Percentiles rank a stretch among this genome's conserved stretches.
phyloP scores from a whole-genome alignment of 2,888 invertebrate species.

The Geophilus truncorum region DNA sequence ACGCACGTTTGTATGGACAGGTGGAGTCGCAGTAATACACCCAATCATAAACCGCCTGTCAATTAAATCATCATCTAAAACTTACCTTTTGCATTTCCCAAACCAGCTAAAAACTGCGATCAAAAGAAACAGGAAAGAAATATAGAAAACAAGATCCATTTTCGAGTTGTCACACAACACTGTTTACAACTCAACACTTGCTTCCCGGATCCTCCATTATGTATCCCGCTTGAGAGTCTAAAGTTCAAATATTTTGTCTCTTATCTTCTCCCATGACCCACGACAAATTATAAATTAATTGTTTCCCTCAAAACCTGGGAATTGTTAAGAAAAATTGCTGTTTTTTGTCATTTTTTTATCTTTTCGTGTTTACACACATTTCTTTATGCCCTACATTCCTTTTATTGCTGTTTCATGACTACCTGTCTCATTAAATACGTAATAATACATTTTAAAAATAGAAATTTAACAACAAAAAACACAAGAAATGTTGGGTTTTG shows the following conservation, averaged over 20 bases:
- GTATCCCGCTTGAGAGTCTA: background rate
- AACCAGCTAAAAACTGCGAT: background rate
- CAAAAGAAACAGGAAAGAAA: background rate
- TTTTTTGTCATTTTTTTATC: background rate
- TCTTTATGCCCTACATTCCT: background rate
- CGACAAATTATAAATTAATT: constrained; percentile 8
- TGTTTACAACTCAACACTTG: background rate
- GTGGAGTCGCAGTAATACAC: background rate
- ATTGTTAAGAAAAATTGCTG: too few relatives aligned
- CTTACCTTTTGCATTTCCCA: background rate
- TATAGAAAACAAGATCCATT: background rate
- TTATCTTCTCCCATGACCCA: background rate
- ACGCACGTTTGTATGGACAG: background rate
- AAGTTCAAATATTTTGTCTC: background rate
- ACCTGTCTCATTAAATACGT: too few relatives aligned
- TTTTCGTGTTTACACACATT: background rate
- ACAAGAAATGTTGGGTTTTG: too few relatives aligned
- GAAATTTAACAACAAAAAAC: background rate
- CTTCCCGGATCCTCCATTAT: background rate
- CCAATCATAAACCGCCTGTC: constrained; percentile 16
- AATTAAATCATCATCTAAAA: background rate
- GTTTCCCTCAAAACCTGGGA: background rate
- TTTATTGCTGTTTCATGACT: background rate
- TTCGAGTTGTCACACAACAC: background rate
- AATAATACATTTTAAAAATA: too few relatives aligned